Evolutionary conservation across 2,113 vertebrate species (phyloP).

Genomic region (Chionis minor): DNA sequence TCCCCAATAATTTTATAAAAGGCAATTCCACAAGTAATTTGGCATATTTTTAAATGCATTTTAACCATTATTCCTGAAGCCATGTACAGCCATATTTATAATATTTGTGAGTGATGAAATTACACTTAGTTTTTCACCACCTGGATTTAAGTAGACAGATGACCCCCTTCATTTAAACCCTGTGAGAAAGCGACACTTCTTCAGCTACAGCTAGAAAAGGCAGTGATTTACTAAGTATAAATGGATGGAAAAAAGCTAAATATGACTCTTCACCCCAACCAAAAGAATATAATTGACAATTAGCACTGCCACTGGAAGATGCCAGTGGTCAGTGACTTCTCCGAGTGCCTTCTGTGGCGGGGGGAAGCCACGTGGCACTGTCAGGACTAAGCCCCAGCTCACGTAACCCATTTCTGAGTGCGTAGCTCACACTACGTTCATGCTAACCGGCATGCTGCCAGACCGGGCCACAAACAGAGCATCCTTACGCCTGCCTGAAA

Average conservation of each 20-base stretch:
- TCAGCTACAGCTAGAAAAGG: not conserved
- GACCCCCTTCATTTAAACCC: not conserved
- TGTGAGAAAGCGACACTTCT: not conserved
- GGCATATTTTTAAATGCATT: not conserved
- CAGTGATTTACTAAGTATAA: not conserved
- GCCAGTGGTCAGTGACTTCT: not conserved
- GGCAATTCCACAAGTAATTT: not conserved
- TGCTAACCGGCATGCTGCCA: fast-evolving
- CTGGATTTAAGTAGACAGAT: not conserved
- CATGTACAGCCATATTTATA: fast-evolving
- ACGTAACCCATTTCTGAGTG: not conserved
- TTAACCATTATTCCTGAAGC: not conserved
- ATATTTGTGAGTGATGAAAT: not conserved
- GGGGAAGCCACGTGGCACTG: not conserved
- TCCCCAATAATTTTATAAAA: not conserved
- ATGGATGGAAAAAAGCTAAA: not conserved
- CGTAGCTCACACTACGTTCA: not conserved
- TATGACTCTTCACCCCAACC: not conserved
- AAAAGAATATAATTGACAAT: slow-evolving; percentile 5
- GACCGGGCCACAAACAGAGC: not conserved
- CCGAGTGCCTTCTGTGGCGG: not conserved
- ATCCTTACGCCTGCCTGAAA: not conserved
- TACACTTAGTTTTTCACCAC: not conserved
- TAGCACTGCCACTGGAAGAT: not conserved
- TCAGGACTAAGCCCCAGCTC: not conserved